Conservation (phyloP, 92 coral and sea anemone species). For the Porites cylindrica region DNA sequence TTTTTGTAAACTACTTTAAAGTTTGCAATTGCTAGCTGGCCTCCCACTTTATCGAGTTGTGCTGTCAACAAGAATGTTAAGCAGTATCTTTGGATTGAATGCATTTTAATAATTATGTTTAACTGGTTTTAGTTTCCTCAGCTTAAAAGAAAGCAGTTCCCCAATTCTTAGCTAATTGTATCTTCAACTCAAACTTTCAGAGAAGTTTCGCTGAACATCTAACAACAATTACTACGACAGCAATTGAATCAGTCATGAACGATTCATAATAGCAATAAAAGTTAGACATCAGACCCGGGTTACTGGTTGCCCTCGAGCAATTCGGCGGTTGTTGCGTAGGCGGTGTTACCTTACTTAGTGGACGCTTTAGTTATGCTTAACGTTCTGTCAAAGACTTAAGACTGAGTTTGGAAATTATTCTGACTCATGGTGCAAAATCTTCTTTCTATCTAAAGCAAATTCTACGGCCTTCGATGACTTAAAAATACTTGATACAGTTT, state of each 20-base stretch:
- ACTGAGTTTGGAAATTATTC: not conserved
- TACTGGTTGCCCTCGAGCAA: slow-evolving; percentile 35
- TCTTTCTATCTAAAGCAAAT: not conserved
- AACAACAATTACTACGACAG: too few relatives aligned
- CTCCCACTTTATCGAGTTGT: not conserved
- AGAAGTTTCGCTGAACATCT: too few relatives aligned
- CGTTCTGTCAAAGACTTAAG: not conserved
- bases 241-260: too few relatives aligned
- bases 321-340: too few relatives aligned
- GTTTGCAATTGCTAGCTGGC: not conserved
- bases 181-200: too few relatives aligned
- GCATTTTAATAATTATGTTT: not conserved
- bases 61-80: not conserved
- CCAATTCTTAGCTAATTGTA: too few relatives aligned
- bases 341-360: not conserved
- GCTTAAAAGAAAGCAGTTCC: not conserved
- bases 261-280: not conserved
- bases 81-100: not conserved
- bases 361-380: too few relatives aligned
- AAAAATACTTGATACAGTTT: not conserved
- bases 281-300: not conserved
- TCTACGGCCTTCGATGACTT: not conserved
- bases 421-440: not conserved
- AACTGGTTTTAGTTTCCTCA: not conserved
- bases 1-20: not conserved